phyloP scores from a whole-genome alignment of 1,140 invertebrate species.

The Drosophila arawakana region DNA sequence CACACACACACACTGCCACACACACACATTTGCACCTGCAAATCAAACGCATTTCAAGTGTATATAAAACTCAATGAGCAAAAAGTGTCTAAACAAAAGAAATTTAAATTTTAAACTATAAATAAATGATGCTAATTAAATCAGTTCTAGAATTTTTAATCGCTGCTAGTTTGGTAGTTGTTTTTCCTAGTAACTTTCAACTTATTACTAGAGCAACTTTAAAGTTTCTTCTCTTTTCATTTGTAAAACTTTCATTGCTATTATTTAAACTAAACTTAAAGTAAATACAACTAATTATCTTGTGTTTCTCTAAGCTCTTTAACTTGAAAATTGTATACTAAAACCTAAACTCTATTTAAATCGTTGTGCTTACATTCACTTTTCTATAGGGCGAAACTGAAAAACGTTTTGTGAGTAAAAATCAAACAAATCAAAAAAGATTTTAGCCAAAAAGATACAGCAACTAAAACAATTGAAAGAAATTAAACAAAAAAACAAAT shows the following conservation, averaged over 20 bases:
- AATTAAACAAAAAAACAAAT: constrained; percentile 37
- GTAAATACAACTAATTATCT: constrained; percentile 1
- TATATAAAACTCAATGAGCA: constrained; percentile 19
- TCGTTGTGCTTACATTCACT: constrained; percentile 84
- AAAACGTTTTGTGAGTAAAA: constrained; percentile 85
- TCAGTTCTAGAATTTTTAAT: too few relatives aligned
- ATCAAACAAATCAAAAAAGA: constrained; percentile 63
- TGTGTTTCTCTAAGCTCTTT: constrained; percentile 30
- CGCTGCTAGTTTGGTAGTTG: not conserved
- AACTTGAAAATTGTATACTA: constrained; percentile 66
- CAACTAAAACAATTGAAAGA: constrained; percentile 68
- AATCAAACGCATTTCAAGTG: constrained; percentile 22
- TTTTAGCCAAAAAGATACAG: constrained; percentile 50
- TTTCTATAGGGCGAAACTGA: constrained; percentile 84
- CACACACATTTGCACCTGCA: constrained; percentile 47
- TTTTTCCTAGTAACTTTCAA: not conserved
- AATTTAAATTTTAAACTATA: not conserved
- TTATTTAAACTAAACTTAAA: constrained; percentile 23
- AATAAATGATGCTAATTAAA: not conserved
- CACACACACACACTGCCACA: constrained; percentile 34
- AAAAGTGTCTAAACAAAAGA: not conserved
- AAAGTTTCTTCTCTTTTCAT: not conserved
- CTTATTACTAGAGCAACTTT: constrained; percentile 2
- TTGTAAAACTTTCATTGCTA: constrained; percentile 4
- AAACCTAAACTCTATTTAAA: constrained; percentile 79